A percentile compares a stretch with the other conserved stretches of the same genome.
Evolutionary conservation across 2,113 vertebrate genomes (phyloP).

Genomic region (Psittacus erithacus): DNA sequence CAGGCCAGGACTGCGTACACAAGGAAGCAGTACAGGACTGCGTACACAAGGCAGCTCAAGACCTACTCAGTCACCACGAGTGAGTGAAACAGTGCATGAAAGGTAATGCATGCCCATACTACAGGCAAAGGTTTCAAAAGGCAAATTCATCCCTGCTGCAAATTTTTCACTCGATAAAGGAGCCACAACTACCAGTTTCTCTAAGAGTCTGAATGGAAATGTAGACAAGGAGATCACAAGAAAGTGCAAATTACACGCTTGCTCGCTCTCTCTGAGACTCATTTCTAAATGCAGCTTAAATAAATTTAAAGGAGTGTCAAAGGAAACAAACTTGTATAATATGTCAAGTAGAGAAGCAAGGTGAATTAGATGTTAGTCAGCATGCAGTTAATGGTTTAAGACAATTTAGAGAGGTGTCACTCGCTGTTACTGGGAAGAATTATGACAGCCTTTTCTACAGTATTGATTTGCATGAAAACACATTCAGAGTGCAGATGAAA

Average conservation of each 20-base stretch:
- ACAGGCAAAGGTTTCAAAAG: background rate
- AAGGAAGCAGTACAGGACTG: background rate
- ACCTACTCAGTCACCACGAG: background rate
- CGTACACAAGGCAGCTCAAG: background rate
- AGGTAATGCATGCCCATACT: accelerated
- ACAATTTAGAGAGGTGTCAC: background rate
- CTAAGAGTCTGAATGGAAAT: background rate
- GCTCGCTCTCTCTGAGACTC: background rate
- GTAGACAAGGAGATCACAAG: background rate
- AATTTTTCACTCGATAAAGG: background rate
- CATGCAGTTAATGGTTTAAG: background rate
- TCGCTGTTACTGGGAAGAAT: background rate
- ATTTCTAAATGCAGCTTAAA: constrained; percentile 30
- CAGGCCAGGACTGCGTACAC: background rate
- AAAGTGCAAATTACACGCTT: background rate
- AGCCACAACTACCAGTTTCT: background rate
- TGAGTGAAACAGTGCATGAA: background rate
- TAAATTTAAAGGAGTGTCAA: background rate
- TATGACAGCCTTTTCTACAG: background rate
- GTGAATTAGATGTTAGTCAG: background rate
- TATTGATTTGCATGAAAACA: background rate
- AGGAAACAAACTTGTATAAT: background rate
- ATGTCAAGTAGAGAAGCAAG: background rate
- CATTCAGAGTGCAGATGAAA: background rate
- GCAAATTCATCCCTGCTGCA: background rate